A percentile compares a stretch with the other conserved stretches of the same genome.
Evolutionary conservation across 2,797 vertebrate species (phyloP).

Genomic region (Parauchenoglanis ngamensis): DNA sequence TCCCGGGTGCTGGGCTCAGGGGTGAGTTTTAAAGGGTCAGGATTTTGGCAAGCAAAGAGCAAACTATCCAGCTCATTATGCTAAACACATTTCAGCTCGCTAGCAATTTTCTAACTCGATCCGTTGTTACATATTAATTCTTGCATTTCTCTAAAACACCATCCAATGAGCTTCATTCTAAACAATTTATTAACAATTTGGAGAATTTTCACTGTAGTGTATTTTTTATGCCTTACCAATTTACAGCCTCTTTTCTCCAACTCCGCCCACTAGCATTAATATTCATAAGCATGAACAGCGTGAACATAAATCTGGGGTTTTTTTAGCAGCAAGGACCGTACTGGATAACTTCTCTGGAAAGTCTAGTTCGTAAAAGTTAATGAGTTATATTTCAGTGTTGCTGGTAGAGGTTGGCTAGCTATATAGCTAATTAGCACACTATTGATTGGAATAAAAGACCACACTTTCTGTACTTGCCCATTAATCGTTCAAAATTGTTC

Average conservation of each 20-base stretch:
- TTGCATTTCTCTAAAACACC: background rate
- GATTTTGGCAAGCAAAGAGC: slow-evolving; percentile 65
- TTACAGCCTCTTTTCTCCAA: background rate
- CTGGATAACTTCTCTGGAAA: too few relatives aligned
- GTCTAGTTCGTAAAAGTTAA: too few relatives aligned
- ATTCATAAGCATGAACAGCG: background rate
- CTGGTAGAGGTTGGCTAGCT: too few relatives aligned
- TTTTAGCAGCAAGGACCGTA: too few relatives aligned
- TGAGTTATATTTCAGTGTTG: too few relatives aligned
- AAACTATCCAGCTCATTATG: background rate
- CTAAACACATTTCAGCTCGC: slow-evolving; percentile 32
- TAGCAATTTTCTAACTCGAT: background rate
- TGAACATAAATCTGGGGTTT: background rate
- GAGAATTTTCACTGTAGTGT: background rate
- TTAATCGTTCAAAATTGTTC: too few relatives aligned
- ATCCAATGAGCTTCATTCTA: background rate
- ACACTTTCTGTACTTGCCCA: too few relatives aligned
- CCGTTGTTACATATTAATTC: background rate
- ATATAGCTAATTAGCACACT: too few relatives aligned
- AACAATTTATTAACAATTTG: background rate
- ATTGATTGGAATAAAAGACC: too few relatives aligned
- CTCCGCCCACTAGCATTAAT: background rate
- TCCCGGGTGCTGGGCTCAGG: slow-evolving; percentile 59
- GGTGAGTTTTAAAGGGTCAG: slow-evolving; percentile 71
- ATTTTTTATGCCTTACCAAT: background rate